Evolutionary conservation across 2,113 vertebrate species (phyloP), one percentile per base, ranked within the genome.

Genomic region (Rhagologus leucostigma): DNA sequence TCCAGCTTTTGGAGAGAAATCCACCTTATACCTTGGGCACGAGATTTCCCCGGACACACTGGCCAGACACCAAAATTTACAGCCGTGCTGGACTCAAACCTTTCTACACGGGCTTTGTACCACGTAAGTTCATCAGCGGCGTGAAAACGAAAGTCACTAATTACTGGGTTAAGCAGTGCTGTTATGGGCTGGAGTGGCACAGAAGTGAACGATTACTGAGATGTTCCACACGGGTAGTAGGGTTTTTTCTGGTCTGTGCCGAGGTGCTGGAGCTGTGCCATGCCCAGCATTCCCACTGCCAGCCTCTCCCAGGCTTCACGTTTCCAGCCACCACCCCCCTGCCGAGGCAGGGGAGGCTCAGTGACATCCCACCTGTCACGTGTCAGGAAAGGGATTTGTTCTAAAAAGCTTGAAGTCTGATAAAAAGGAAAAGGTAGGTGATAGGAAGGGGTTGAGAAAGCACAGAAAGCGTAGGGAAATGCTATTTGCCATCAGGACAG

Each of bases 61-160:
- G 97, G 98, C 98, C 98, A 11, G 71, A 84, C 32, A 71, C n/a
- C 73, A 90, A 13, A 39, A 93, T 98, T 78, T 98, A 98, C 87
- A 93, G 3, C 62, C 96, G 89, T 24, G 85, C 46, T 3, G 98
- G 98, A 20, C 95, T 97, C 67, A 82, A 93, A 2, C 98, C 98
- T 3, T 94, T 81, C 95, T 98, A 98, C 57, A 39, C 12, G 0
- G 98, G 98, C 23, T 98, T 98, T 4, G 65, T 98, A 22, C 98
- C 98, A 8, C 20, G 98, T 98, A 67, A 96, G 96, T 97, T 52
- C 21, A 49, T 37, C 88, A 67, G 79, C 75, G 39, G 70, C 52
- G 20, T 5, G 44, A 82, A 75, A 87, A 76, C 1, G 3, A 37
- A 63, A 90, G 85, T 41, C 64, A 11, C 64, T 71, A 74, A 92